Evolutionary conservation across 2,113 vertebrate genomes (phyloP).

Genomic region (Poecilia latipinna): DNA sequence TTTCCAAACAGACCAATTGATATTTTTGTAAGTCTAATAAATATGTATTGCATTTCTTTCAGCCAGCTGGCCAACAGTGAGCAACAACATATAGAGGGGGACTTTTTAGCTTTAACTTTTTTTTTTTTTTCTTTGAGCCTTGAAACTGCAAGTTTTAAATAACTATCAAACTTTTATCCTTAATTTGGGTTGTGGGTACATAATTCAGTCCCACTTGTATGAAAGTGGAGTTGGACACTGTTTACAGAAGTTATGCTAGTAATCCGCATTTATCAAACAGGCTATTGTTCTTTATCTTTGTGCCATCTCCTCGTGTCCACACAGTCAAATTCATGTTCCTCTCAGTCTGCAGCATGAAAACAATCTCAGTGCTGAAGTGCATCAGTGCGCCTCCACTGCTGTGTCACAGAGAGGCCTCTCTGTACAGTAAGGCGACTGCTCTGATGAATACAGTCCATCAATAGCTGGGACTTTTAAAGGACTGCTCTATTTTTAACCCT

Average conservation of each 20-base stretch:
- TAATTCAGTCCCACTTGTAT: no score
- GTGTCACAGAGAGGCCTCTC: neutral
- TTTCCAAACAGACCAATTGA: no score
- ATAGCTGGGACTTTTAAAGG: slow-evolving; percentile 66
- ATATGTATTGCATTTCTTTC: neutral
- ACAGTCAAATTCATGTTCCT: no score
- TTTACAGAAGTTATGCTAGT: no score
- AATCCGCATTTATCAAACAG: no score
- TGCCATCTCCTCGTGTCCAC: no score
- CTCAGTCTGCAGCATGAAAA: neutral
- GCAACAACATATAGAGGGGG: neutral
- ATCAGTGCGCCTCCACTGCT: neutral
- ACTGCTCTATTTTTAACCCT: slow-evolving; percentile 63
- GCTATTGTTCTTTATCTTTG: no score
- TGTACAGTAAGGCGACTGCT: slow-evolving; percentile 45
- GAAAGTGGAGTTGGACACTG: no score
- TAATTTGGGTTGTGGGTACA: no score
- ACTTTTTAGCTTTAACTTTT: neutral
- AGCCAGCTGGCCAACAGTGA: neutral
- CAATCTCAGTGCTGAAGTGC: neutral
- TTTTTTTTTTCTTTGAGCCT: neutral
- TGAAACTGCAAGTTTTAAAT: neutral
- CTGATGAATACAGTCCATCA: slow-evolving; percentile 52
- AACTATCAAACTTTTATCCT: no score
- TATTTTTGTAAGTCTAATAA: neutral